Conservation (phyloP, 2,888 invertebrate genomes). For the Tyria jacobaeae region DNA sequence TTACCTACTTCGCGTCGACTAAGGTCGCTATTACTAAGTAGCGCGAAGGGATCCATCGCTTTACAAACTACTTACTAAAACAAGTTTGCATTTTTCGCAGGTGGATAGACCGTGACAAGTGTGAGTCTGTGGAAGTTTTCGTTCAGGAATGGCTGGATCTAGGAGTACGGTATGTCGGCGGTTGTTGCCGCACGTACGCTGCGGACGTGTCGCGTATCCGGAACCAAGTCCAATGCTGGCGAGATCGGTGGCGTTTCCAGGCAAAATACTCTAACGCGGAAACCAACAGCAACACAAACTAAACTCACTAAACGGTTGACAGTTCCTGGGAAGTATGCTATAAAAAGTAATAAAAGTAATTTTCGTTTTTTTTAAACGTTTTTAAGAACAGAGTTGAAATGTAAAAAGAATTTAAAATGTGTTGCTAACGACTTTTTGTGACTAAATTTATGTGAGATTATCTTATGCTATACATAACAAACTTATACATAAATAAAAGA, state of each 20-base stretch:
- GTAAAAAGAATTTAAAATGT: slow-evolving; percentile 10
- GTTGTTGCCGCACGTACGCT: slow-evolving; percentile 96
- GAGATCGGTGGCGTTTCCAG: slow-evolving; percentile 75
- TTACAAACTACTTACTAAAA: slow-evolving; percentile 7
- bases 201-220: slow-evolving; percentile 92
- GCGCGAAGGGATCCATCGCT: slow-evolving; percentile 4
- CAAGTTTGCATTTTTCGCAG: slow-evolving; percentile 68
- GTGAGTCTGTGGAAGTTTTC: slow-evolving; percentile 90
- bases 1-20: slow-evolving; percentile 2
- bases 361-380: slow-evolving; percentile 9
- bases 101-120: slow-evolving; percentile 91
- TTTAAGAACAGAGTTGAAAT: slow-evolving; percentile 3
- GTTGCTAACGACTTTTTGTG: slow-evolving; percentile 20
- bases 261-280: slow-evolving; percentile 56
- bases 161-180: slow-evolving; percentile 95
- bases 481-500: slow-evolving; percentile 28
- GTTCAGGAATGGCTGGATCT: slow-evolving; percentile 93
- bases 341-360: slow-evolving; percentile 20
- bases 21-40: background rate
- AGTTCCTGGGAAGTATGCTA: slow-evolving; percentile 32
- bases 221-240: slow-evolving; percentile 86
- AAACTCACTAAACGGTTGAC: slow-evolving; percentile 29
- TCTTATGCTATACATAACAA: slow-evolving; percentile 29
- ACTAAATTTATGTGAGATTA: slow-evolving; percentile 41
- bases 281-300: slow-evolving; percentile 46